Conservation (phyloP, 2,113 vertebrate species). For the Leptosomus discolor region DNA sequence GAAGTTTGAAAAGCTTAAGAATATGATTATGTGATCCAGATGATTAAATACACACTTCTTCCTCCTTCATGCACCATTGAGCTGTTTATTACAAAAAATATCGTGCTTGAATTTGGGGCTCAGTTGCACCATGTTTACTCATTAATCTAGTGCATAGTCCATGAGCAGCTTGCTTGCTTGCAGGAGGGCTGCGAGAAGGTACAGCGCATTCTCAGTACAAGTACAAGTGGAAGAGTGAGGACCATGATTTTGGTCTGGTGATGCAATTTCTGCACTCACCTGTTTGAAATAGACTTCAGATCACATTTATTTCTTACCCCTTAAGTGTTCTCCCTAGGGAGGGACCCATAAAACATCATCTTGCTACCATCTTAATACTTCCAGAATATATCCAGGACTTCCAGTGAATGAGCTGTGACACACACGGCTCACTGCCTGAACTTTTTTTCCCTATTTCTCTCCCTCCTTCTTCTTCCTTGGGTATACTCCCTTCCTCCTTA, state of each 20-base stretch:
- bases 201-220: background rate
- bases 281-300: background rate
- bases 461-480: background rate
- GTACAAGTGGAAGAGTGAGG: background rate
- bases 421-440: background rate
- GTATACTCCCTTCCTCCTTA: background rate
- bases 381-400: background rate
- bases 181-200: background rate
- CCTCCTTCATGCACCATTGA: background rate
- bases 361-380: background rate
- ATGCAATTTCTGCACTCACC: background rate
- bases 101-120: background rate
- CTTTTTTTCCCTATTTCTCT: background rate
- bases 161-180: background rate
- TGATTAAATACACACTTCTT: background rate
- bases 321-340: background rate
- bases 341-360: background rate
- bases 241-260: background rate
- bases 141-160: background rate
- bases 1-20: background rate
- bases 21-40: background rate
- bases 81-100: background rate
- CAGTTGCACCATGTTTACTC: background rate
- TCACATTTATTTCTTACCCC: background rate
- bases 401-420: background rate